phyloP scores from a whole-genome alignment of 2,888 invertebrate species.

The Sturmia bella region DNA sequence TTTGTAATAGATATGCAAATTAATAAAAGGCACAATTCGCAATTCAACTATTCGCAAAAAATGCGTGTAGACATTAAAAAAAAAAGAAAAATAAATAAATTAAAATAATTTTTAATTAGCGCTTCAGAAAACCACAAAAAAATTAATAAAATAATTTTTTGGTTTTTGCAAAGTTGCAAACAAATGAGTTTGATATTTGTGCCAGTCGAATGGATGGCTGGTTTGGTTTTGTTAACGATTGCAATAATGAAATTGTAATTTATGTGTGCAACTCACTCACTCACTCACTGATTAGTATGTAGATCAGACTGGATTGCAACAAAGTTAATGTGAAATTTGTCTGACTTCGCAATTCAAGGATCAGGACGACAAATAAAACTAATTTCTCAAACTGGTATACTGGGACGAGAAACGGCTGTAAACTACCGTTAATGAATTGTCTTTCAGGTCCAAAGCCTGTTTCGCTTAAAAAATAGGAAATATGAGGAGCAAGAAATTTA shows the following conservation, averaged over 20 bases:
- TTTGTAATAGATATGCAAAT: conserved; percentile 7
- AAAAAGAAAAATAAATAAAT: too few species aligned
- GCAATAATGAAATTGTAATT: conserved; percentile 50
- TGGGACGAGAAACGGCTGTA: too few species aligned
- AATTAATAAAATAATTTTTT: not conserved
- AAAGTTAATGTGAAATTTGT: conserved; percentile 9
- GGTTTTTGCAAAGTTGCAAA: conserved; percentile 6
- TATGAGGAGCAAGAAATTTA: too few species aligned
- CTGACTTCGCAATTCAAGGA: conserved; percentile 36
- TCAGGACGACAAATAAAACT: conserved; percentile 14
- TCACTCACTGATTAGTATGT: conserved; percentile 6
- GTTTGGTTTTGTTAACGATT: conserved; percentile 2
- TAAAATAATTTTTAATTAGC: conserved; percentile 47
- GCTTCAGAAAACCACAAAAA: not conserved
- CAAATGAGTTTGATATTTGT: conserved; percentile 18
- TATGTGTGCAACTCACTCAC: conserved; percentile 23
- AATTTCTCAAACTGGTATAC: not conserved
- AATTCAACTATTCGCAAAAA: conserved; percentile 11
- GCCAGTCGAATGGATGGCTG: not conserved
- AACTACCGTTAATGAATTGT: too few species aligned
- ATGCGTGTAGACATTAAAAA: not conserved
- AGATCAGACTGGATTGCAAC: conserved; percentile 29
- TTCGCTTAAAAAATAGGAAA: too few species aligned
- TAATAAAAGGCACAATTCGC: not conserved
- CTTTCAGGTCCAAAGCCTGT: too few species aligned